Conservation (phyloP, 2,797 vertebrate genomes). For the Calcarius lapponicus region DNA sequence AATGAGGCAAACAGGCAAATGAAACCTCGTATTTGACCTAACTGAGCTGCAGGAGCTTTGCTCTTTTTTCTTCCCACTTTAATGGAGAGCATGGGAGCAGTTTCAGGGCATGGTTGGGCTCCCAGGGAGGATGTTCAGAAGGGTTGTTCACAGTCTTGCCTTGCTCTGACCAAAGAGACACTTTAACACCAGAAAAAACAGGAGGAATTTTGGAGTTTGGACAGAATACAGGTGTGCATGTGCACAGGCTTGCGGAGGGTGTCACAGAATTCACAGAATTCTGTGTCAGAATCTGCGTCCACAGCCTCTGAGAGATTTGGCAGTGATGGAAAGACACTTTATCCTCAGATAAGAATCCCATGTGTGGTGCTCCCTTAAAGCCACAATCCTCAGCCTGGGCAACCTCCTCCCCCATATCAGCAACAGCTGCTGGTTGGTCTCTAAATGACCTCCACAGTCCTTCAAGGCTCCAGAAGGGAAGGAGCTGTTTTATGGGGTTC, state of each 20-base stretch:
- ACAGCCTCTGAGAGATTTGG: neutral
- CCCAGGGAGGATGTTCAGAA: neutral
- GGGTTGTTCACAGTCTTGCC: neutral
- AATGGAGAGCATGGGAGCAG: neutral
- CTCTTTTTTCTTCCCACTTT: neutral
- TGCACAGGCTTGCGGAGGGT: neutral
- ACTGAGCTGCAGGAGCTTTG: neutral
- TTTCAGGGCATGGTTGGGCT: neutral
- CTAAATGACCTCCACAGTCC: neutral
- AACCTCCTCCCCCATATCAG: neutral
- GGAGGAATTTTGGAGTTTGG: neutral
- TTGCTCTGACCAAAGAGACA: neutral
- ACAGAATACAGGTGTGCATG: neutral
- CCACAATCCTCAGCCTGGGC: neutral
- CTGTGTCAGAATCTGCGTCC: neutral
- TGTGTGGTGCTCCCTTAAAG: neutral
- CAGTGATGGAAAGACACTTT: neutral
- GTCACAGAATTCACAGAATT: neutral
- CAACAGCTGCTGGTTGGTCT: neutral
- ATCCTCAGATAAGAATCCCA: neutral
- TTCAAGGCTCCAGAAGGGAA: neutral
- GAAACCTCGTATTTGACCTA: neutral
- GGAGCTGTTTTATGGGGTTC: conserved; percentile 8
- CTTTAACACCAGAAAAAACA: neutral
- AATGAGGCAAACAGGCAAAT: conserved; percentile 18